Evolutionary conservation across 1,140 invertebrate species (phyloP).

Genomic region (Tetraneura akinire): DNA sequence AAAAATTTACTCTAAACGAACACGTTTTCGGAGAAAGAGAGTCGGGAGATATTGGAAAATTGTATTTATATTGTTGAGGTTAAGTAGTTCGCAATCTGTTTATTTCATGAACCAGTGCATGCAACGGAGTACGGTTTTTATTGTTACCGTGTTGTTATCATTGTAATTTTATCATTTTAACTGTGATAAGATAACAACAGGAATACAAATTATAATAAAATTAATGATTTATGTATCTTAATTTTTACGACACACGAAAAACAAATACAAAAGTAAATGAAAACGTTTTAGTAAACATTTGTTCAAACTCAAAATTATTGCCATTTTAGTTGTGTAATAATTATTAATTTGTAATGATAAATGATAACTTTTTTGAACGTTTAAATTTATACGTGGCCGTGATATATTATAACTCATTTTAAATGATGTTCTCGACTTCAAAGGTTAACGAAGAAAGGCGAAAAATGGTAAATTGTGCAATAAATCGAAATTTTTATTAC

Average conservation of each 20-base stretch:
- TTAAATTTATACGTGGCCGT: slow-evolving; percentile 12
- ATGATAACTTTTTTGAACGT: not conserved
- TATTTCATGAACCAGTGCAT: slow-evolving; percentile 29
- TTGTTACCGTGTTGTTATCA: too few species aligned
- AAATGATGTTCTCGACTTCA: slow-evolving; percentile 55
- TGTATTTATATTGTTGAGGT: slow-evolving; percentile 33
- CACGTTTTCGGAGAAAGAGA: slow-evolving; percentile 38
- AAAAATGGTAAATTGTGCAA: slow-evolving; percentile 58
- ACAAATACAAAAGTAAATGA: slow-evolving; percentile 16
- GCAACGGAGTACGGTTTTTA: not conserved
- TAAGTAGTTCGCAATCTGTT: slow-evolving; percentile 40
- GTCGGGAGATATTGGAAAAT: not conserved
- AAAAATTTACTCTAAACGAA: not conserved
- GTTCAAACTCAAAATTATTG: too few species aligned
- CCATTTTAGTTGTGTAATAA: not conserved
- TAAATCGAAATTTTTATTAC: not conserved
- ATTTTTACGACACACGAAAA: not conserved
- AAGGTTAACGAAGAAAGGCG: slow-evolving; percentile 59
- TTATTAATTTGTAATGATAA: not conserved
- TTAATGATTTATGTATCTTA: not conserved
- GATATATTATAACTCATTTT: not conserved
- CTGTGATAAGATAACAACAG: not conserved
- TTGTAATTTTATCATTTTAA: not conserved
- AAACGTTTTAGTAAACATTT: not conserved
- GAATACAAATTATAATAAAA: not conserved